A percentile compares a stretch with the other conserved stretches of the same genome.
Evolutionary conservation across 2,113 vertebrate species (phyloP).

Genomic region (Aegypius monachus): DNA sequence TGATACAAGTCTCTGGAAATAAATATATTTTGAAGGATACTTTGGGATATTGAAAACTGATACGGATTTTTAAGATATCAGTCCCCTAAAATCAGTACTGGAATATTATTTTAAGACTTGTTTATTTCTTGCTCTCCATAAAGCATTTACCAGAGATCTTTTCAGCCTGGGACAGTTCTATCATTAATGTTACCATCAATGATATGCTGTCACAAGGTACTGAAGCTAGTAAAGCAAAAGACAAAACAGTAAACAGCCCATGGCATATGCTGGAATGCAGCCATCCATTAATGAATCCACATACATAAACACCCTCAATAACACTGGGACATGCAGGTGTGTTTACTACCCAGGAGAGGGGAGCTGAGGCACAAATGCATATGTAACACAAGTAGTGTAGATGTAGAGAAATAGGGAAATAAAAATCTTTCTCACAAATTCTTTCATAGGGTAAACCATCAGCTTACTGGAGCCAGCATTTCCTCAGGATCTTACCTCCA

Average conservation of each 20-base stretch:
- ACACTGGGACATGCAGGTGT: neutral
- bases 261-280: neutral
- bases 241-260: neutral
- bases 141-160: neutral
- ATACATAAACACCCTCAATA: neutral
- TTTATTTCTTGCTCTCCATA: neutral
- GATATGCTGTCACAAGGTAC: neutral
- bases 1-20: neutral
- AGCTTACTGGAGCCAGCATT: neutral
- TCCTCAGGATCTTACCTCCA: neutral
- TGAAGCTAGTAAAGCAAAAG: neutral
- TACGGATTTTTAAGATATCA: neutral
- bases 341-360: neutral
- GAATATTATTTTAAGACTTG: neutral
- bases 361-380: neutral
- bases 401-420: neutral
- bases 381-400: neutral
- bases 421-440: neutral
- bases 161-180: neutral
- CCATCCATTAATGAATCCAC: neutral
- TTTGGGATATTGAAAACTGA: neutral
- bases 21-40: neutral
- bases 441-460: neutral
- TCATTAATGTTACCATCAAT: neutral
- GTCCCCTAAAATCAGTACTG: neutral